Evolutionary conservation across 2,113 vertebrate species (phyloP), one percentile per base, ranked within the genome.

Genomic region (Notothenia rossii): DNA sequence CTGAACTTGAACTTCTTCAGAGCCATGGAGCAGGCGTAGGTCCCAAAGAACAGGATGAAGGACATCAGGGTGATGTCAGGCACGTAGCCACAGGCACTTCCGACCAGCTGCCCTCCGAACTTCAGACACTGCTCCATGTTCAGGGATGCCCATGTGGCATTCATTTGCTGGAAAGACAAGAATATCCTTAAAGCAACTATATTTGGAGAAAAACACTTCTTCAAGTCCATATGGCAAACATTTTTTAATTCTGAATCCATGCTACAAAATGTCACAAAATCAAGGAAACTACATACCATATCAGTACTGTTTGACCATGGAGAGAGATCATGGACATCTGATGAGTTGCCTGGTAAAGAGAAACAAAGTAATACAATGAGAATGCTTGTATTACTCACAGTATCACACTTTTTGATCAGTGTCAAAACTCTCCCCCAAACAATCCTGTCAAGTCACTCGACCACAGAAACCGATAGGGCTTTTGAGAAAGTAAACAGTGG

Each of bases 41-140:
- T 99, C 81, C 98, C 98, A 46, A 99, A 85, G 92, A 99, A 99
- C 79, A 99, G 93, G 90, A 99, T 99, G 86, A 97, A 97, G 54
- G 98, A 99, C 96, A 99, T 99, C 74, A 99, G 96, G n/a, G 97
- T 97, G 93, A 99, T 96, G 90, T 99, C 98, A 63, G 98, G 98
- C 80, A 99, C 95, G 0, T 94, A 99, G 18, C 66, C 70, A 14
- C 98, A 99, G 72, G 82, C 91, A 59, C 93, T 94, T 72, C 98
- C 98, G 17, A 94, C 76, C 33, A 98, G 95, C 0, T 33, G 18
- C 0, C 98, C 98, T 18, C 95, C 96, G 0, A 92, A 95, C 29
- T 93, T 92, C 87, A 89, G 10, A 90, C 98, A 99, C 72, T 97
- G 93, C 17, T 95, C 82, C 53, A 43, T 95, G 3, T 93, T 93